A percentile compares a stretch with the other conserved stretches of the same genome.
These are phyloP conservation scores for Cryptocephalus primarius DNA, from an alignment of 2,888 invertebrate genomes.

Conservation along the genomic window DNA sequence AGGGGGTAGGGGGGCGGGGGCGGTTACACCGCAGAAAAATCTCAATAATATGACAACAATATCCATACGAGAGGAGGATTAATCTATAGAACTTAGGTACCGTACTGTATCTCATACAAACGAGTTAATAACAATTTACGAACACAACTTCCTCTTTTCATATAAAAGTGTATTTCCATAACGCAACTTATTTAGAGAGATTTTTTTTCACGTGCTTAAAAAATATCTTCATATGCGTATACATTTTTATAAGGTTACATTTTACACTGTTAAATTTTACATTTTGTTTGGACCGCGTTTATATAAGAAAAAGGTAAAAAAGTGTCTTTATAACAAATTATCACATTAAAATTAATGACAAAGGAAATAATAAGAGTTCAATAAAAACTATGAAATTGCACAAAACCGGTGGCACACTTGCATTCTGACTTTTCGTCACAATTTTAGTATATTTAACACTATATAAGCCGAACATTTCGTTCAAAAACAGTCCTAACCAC, in stretches of 20 bases:
- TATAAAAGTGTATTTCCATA: slow-evolving; percentile 8
- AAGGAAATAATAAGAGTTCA: slow-evolving; percentile 15
- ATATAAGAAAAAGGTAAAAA: slow-evolving; percentile 16
- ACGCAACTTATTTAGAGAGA: slow-evolving; percentile 12
- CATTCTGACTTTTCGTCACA: slow-evolving; percentile 15
- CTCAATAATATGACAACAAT: slow-evolving; percentile 1
- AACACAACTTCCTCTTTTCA: slow-evolving; percentile 17
- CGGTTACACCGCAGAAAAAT: slow-evolving; percentile 5
- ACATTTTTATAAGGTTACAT: slow-evolving; percentile 23
- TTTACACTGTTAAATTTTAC: slow-evolving; percentile 26
- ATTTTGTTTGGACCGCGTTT: slow-evolving; percentile 29
- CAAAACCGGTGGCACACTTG: slow-evolving; percentile 34
- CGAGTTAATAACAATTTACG: slow-evolving; percentile 13
- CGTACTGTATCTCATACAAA: slow-evolving; percentile 10
- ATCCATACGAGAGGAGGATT: too few species aligned
- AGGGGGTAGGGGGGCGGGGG: neutral
- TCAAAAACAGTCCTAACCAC: slow-evolving; percentile 12
- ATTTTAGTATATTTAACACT: slow-evolving; percentile 11
- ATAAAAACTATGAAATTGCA: slow-evolving; percentile 33
- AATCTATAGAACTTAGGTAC: slow-evolving; percentile 8
- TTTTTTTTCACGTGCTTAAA: slow-evolving; percentile 21
- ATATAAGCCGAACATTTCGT: slow-evolving; percentile 19
- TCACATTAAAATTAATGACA: slow-evolving; percentile 20
- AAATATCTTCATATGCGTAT: slow-evolving; percentile 28
- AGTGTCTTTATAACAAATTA: slow-evolving; percentile 28